phyloP scores from a whole-genome alignment of 2,113 vertebrate genomes.

The Ctenomys sociabilis region DNA sequence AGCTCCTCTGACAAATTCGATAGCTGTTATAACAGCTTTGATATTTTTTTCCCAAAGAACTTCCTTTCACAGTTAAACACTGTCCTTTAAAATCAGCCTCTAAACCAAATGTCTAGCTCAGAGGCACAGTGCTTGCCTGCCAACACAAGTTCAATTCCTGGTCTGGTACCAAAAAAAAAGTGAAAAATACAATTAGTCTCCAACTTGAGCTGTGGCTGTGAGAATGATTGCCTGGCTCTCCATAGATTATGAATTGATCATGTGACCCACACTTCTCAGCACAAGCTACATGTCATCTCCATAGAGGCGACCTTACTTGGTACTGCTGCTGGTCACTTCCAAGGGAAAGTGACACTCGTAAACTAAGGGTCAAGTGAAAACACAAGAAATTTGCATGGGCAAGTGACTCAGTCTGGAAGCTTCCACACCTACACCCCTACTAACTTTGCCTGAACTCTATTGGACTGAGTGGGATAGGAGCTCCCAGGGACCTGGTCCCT shows the following conservation, averaged over 20 bases:
- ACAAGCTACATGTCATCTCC: not conserved
- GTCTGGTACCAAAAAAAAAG: too few relatives aligned
- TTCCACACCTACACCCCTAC: not conserved
- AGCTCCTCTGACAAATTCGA: not conserved
- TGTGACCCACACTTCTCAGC: not conserved
- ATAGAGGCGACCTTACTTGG: not conserved
- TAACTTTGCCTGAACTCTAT: not conserved
- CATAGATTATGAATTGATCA: not conserved
- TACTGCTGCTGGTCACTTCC: not conserved
- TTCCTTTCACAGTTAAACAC: not conserved
- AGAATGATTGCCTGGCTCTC: not conserved
- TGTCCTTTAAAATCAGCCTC: not conserved
- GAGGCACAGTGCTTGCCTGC: too few relatives aligned
- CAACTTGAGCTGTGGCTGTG: not conserved
- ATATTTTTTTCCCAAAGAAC: not conserved
- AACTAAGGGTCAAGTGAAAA: not conserved
- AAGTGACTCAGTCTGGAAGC: not conserved
- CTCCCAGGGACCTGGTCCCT: not conserved
- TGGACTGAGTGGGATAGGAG: not conserved
- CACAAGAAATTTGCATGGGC: not conserved
- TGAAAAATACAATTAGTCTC: too few relatives aligned
- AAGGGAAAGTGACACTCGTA: not conserved
- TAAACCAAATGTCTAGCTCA: too few relatives aligned
- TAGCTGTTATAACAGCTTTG: not conserved
- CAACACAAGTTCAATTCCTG: too few relatives aligned